These are phyloP conservation scores for Temnopleurus reevesii DNA, from an alignment of 53 echinoderm and acorn worm genomes.

Conservation along the genomic window DNA sequence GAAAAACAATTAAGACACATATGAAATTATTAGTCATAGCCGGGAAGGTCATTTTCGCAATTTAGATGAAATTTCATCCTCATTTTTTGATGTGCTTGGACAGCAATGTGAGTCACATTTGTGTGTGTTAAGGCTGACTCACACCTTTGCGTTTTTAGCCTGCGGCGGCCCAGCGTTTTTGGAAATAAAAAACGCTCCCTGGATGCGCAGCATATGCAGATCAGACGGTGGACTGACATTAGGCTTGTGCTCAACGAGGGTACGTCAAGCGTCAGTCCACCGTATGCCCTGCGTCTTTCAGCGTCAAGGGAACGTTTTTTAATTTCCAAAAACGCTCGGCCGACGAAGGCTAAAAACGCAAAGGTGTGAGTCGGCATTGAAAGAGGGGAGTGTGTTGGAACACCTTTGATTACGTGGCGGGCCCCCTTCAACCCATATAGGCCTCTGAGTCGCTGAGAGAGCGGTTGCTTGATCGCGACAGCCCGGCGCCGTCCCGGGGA, in stretches of 20 bases:
- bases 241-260: too few species aligned
- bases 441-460: constrained; percentile 17
- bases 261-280: too few species aligned
- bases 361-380: not conserved
- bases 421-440: not conserved
- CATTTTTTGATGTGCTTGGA: not conserved
- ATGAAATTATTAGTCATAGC: constrained; percentile 17
- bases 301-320: too few species aligned
- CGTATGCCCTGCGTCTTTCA: too few species aligned
- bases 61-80: constrained; percentile 1
- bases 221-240: too few species aligned
- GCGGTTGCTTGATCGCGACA: constrained; percentile 17
- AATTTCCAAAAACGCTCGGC: too few species aligned
- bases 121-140: too few species aligned
- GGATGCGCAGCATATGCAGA: too few species aligned
- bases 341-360: too few species aligned
- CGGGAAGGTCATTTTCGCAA: not conserved
- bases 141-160: too few species aligned
- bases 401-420: not conserved
- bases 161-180: too few species aligned
- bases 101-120: not conserved
- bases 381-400: not conserved
- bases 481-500: constrained; percentile 26
- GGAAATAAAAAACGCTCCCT: too few species aligned
- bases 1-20: not conserved